Evolutionary conservation across 2,113 vertebrate genomes (phyloP), one percentile per base, ranked within the genome.

Genomic region (Lampris incognitus): DNA sequence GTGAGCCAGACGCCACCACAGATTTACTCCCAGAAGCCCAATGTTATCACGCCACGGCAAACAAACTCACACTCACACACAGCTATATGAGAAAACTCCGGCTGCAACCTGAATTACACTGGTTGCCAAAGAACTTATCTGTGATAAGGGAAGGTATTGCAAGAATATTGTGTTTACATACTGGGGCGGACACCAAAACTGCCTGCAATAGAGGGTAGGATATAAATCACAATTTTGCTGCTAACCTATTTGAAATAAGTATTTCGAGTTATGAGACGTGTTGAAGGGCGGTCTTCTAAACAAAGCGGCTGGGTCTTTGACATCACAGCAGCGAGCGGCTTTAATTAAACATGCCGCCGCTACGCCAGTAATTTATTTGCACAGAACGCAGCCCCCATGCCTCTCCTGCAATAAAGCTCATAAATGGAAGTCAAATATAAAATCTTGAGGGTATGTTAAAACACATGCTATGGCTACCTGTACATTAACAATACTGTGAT

Each of bases 31-130:
- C 81, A 70, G 61, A 69, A 69, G 82, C 67, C 57, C 79, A 81
- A 85, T 72, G 75, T 89, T 91, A 92, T 92, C 91, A 74, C 74
- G 52, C 66, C 66, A 64, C 62, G 69, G 64, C 70, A 83, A 84
- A 66, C 68, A 87, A 62, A 69, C 71, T 38, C n/a, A 39, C 51
- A 56, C 76, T 65, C 71, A 71, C 62, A 50, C 62, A 65, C 50
- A 54, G 1, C 62, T 50, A 56, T 76, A 46, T 57, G 65, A 58
- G 13, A 70, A 46, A 86, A 67, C 38, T 76, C 62, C 4, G 75
- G 66, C 77, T 86, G 74, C 41, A 78, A 73, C 70, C 70, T 79
- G 79, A 86, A 90, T 89, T 87, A 90, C 79, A 80, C 69, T 82
- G 72, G 85, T 86, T 91, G 81, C 76, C 64, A 59, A 82, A 79